Evolutionary conservation across 2,888 invertebrate genomes (phyloP).

Genomic region (Amblyjoppa fuscipennis): DNA sequence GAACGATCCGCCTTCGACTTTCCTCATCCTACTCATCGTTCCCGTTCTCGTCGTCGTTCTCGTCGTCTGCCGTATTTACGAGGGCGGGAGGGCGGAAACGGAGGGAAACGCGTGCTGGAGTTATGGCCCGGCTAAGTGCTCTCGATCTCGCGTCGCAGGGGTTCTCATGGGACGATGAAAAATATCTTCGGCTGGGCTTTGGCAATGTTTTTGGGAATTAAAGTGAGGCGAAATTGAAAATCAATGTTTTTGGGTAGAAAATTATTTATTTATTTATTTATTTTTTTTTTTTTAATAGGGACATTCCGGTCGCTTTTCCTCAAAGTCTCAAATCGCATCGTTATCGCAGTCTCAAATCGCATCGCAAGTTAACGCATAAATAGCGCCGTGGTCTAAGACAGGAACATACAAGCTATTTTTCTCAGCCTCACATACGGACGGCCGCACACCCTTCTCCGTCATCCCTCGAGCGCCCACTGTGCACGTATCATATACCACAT

Average conservation of each 20-base stretch:
- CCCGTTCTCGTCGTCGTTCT: conserved; percentile 42
- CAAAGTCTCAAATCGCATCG: no score
- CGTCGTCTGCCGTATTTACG: conserved; percentile 80
- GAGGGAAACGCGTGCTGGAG: conserved; percentile 78
- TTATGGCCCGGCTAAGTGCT: conserved; percentile 84
- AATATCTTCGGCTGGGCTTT: background rate
- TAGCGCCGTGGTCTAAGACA: background rate
- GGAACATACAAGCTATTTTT: background rate
- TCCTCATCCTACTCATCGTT: conserved; percentile 52
- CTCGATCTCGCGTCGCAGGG: conserved; percentile 68
- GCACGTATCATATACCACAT: background rate
- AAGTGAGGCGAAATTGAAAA: background rate
- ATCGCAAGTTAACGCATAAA: background rate
- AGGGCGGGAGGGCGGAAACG: conserved; percentile 79
- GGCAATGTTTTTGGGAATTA: background rate
- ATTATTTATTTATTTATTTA: no score
- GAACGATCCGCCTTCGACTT: conserved; percentile 42
- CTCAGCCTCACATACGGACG: conserved; percentile 10
- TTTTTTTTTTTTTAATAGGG: no score
- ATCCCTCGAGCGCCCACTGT: background rate
- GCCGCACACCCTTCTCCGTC: background rate
- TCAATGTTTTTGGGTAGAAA: background rate
- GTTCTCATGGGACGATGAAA: conserved; percentile 41
- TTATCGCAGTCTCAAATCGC: background rate
- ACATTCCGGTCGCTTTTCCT: no score